Evolutionary conservation across 2,113 vertebrate genomes (phyloP).

Genomic region (Egretta garzetta): DNA sequence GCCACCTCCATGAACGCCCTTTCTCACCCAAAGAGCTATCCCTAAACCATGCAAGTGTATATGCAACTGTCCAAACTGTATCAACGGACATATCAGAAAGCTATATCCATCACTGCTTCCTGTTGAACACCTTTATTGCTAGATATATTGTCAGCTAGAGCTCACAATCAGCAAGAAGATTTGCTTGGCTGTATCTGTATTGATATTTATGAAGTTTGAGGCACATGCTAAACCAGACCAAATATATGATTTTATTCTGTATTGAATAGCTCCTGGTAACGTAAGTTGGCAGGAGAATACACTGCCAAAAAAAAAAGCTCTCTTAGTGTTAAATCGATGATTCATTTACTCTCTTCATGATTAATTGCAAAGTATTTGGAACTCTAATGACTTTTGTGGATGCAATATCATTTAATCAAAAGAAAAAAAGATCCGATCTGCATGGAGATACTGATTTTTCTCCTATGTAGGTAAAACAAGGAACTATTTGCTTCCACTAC

Average conservation of each 20-base stretch:
- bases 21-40: neutral
- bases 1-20: neutral
- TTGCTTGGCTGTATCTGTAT: neutral
- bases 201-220: neutral
- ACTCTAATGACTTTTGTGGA: slow-evolving; percentile 41
- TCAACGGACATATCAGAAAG: neutral
- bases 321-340: slow-evolving; percentile 64
- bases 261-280: slow-evolving; percentile 41
- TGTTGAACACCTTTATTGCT: neutral
- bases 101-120: neutral
- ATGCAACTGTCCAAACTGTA: neutral
- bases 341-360: slow-evolving; percentile 49
- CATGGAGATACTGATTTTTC: neutral
- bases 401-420: slow-evolving; percentile 5
- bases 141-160: neutral
- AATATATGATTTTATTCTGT: slow-evolving; percentile 34
- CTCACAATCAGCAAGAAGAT: neutral
- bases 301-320: neutral
- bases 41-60: neutral
- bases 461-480: neutral
- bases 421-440: neutral
- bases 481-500: neutral
- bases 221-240: neutral
- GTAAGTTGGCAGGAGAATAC: slow-evolving; percentile 19
- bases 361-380: slow-evolving; percentile 49